These are phyloP conservation scores for Conus canariensis DNA, from an alignment of 2,888 invertebrate species.

Conservation along the genomic window DNA sequence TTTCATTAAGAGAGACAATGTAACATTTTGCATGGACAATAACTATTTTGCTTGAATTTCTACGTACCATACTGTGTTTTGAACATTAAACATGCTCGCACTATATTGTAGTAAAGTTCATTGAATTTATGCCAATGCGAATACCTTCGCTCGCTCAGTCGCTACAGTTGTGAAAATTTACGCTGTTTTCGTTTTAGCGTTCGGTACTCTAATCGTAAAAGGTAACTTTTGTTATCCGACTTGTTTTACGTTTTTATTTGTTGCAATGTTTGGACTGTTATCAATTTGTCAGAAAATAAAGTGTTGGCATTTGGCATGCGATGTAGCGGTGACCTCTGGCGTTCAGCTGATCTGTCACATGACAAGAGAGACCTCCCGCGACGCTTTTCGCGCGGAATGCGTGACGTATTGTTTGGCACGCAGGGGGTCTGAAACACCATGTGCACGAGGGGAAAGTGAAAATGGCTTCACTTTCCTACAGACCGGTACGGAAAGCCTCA, in stretches of 20 bases:
- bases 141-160: background rate
- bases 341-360: conserved; percentile 26
- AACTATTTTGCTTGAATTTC: background rate
- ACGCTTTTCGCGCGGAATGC: conserved; percentile 42
- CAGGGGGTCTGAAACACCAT: conserved; percentile 57
- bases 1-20: background rate
- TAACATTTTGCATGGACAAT: no score
- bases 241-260: background rate
- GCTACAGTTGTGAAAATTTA: conserved; percentile 17
- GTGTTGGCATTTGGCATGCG: background rate
- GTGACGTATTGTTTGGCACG: conserved; percentile 64
- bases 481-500: background rate
- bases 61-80: background rate
- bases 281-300: background rate
- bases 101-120: conserved; percentile 35
- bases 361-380: conserved; percentile 37
- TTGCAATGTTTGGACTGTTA: background rate
- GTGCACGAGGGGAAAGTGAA: conserved; percentile 36
- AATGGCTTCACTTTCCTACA: conserved; percentile 53
- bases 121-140: conserved; percentile 36
- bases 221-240: no score
- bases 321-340: background rate
- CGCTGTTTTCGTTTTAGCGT: background rate
- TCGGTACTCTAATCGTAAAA: background rate
- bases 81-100: conserved; percentile 1